Evolutionary conservation across 2,888 invertebrate genomes (phyloP).

Genomic region (Morpho deidamia): DNA sequence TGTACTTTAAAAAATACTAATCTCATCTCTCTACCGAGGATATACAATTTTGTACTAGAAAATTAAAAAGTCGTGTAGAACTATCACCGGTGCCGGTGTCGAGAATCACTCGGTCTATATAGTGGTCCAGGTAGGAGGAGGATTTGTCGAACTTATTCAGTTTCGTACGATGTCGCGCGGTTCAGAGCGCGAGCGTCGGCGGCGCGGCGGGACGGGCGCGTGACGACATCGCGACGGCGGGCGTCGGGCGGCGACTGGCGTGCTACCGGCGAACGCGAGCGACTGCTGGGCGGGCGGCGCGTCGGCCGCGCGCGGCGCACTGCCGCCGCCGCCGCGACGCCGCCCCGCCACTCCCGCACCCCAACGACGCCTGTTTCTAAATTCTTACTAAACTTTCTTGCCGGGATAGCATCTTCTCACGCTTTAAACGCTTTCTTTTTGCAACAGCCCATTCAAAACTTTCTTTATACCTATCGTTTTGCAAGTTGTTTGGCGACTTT

Average conservation of each 20-base stretch:
- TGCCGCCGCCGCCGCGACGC: conserved; percentile 62
- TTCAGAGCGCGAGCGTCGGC: conserved; percentile 46
- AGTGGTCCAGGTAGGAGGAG: conserved; percentile 76
- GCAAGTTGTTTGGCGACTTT: conserved; percentile 18
- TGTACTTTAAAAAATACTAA: conserved; percentile 75
- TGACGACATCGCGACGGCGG: conserved; percentile 30
- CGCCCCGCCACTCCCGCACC: conserved; percentile 39
- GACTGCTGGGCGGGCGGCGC: conserved; percentile 68
- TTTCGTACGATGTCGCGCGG: conserved; percentile 61
- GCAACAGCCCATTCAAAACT: conserved; percentile 16
- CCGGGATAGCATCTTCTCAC: conserved; percentile 21
- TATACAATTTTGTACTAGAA: conserved; percentile 73
- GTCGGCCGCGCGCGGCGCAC: conserved; percentile 79
- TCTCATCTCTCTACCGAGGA: conserved; percentile 56
- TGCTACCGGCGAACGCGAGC: conserved; percentile 36
- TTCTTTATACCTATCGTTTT: conserved; percentile 17
- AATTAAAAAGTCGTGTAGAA: conserved; percentile 33
- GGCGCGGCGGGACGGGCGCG: conserved; percentile 37
- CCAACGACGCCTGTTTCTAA: conserved; percentile 59
- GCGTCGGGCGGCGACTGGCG: conserved; percentile 27
- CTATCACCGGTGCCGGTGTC: conserved; percentile 36
- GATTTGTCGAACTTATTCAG: conserved; percentile 79
- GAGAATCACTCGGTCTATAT: conserved; percentile 62
- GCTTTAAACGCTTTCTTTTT: conserved; percentile 21
- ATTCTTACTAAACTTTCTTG: conserved; percentile 61